phyloP scores from a whole-genome alignment of 2,797 vertebrate species.

The Crax fasciolata region DNA sequence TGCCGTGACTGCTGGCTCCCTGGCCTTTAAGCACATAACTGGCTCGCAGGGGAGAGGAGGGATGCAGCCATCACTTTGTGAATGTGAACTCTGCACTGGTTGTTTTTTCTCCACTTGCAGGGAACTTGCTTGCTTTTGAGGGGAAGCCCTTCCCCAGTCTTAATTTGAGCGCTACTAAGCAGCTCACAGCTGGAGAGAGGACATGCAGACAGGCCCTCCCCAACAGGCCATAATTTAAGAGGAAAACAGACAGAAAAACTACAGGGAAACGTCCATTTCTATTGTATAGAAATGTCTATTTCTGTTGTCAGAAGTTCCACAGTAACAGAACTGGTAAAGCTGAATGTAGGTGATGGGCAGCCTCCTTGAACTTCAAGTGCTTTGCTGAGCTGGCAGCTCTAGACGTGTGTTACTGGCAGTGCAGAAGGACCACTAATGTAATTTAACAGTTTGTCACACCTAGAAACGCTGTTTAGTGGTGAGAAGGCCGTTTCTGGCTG shows the following conservation, averaged over 20 bases:
- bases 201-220: background rate
- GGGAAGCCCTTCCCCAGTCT: background rate
- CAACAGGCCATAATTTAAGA: accelerated
- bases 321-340: background rate
- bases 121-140: background rate
- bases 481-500: background rate
- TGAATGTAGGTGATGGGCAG: background rate
- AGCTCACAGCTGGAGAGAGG: background rate
- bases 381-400: background rate
- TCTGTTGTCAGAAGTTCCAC: background rate
- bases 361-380: background rate
- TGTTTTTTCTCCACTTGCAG: background rate
- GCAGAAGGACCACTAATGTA: background rate
- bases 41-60: background rate
- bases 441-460: background rate
- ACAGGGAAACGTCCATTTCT: background rate
- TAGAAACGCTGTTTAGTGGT: background rate
- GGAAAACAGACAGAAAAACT: background rate
- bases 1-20: background rate
- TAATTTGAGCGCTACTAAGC: background rate
- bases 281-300: background rate
- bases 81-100: background rate
- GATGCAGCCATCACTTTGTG: background rate
- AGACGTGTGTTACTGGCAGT: accelerated
- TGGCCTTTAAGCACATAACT: background rate